A percentile compares a stretch with the other conserved stretches of the same genome.
Conservation (phyloP, 2,888 invertebrate genomes). For the Caenorhabditis sp. region DNA sequence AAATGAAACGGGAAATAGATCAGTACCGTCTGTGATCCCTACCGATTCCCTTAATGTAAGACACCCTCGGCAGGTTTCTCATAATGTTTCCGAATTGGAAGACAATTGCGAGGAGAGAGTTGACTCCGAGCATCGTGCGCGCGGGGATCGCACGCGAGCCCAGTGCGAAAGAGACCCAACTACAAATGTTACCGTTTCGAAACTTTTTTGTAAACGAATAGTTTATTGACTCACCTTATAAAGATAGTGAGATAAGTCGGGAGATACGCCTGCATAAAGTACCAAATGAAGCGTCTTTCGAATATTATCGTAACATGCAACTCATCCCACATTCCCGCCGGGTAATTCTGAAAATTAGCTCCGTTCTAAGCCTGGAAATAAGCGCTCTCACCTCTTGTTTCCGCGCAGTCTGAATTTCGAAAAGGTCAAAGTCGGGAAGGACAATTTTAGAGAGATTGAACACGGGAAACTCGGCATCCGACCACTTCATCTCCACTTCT, state of each 20-base stretch:
- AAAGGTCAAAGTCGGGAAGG: conserved; percentile 70
- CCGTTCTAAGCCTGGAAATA: background rate
- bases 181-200: conserved; percentile 21
- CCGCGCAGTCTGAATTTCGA: conserved; percentile 59
- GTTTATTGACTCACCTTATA: conserved; percentile 59
- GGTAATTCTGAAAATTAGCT: conserved; percentile 60
- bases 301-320: conserved; percentile 69
- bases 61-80: conserved; percentile 72
- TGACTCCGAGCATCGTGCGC: conserved; percentile 73
- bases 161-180: conserved; percentile 71
- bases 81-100: conserved; percentile 78
- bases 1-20: too few relatives aligned
- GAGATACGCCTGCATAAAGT: conserved; percentile 75
- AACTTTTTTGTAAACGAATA: background rate
- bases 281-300: conserved; percentile 72
- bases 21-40: background rate
- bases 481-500: conserved; percentile 72
- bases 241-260: conserved; percentile 75
- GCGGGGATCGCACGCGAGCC: conserved; percentile 70
- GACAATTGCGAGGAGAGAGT: conserved; percentile 72
- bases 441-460: conserved; percentile 60
- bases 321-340: conserved; percentile 75
- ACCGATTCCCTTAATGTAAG: conserved; percentile 73
- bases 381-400: conserved; percentile 49
- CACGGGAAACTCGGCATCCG: conserved; percentile 59